phyloP scores from a whole-genome alignment of 2,113 vertebrate species.

The Otolemur garnettii region DNA sequence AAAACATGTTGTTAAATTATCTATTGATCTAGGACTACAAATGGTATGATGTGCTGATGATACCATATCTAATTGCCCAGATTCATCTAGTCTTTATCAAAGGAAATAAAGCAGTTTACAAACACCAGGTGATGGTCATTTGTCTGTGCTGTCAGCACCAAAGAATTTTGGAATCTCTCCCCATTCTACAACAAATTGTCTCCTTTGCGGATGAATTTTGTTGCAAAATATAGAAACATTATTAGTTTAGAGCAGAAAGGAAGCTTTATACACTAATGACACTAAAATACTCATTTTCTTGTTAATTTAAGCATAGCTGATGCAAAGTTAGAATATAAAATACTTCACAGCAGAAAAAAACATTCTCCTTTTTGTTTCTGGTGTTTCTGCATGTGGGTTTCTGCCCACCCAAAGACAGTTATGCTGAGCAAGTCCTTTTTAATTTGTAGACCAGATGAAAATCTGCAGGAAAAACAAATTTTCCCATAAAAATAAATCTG shows the following conservation, averaged over 20 bases:
- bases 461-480: neutral
- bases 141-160: neutral
- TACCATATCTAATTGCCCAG: neutral
- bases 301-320: neutral
- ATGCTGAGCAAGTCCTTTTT: neutral
- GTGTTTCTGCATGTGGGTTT: neutral
- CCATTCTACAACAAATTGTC: neutral
- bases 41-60: neutral
- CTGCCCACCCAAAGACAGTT: conserved; percentile 8
- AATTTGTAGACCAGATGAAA: conserved; percentile 57
- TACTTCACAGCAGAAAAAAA: conserved; percentile 32
- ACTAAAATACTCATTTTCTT: neutral
- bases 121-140: neutral
- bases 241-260: neutral
- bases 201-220: neutral
- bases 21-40: neutral
- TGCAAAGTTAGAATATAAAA: neutral
- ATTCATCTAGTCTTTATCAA: neutral
- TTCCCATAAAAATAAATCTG: neutral
- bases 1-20: neutral
- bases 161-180: neutral
- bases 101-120: neutral
- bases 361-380: neutral
- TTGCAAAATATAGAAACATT: neutral
- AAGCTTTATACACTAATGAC: neutral